phyloP scores from a whole-genome alignment of 2,797 vertebrate genomes.

The Anguilla megastoma region DNA sequence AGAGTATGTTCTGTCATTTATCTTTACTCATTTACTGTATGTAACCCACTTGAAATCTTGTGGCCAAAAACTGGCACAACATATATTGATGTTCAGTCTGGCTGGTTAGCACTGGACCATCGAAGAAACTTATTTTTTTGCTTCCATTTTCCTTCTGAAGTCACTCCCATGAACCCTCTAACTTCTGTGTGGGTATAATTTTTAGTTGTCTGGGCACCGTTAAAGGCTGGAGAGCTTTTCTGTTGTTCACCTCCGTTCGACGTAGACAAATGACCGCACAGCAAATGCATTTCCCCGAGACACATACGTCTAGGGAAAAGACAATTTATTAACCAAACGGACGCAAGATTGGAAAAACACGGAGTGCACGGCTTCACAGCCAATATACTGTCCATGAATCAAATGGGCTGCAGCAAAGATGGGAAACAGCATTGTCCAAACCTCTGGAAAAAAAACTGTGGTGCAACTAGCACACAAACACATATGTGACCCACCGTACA shows the following conservation, averaged over 20 bases:
- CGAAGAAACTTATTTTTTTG: background rate
- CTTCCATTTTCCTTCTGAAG: background rate
- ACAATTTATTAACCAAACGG: constrained; percentile 12
- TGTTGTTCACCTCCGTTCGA: background rate
- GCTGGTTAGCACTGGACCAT: background rate
- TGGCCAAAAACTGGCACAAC: background rate
- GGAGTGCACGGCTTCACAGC: background rate
- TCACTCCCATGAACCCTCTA: background rate
- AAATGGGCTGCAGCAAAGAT: constrained; percentile 7
- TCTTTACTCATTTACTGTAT: background rate
- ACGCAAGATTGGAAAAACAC: background rate
- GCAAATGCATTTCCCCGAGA: background rate
- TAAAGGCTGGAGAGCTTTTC: background rate
- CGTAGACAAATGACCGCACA: constrained; percentile 1
- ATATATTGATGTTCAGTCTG: background rate
- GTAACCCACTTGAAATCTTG: constrained; percentile 21
- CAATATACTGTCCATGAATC: constrained; percentile 13
- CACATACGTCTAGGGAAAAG: background rate
- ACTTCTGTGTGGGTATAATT: constrained; percentile 17
- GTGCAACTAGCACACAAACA: background rate
- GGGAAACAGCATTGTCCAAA: background rate
- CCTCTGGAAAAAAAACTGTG: background rate
- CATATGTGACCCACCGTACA: background rate
- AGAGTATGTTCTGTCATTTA: background rate
- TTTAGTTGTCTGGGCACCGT: background rate